Evolutionary conservation across 2,888 invertebrate species (phyloP).

Genomic region (Spilarctia lutea): DNA sequence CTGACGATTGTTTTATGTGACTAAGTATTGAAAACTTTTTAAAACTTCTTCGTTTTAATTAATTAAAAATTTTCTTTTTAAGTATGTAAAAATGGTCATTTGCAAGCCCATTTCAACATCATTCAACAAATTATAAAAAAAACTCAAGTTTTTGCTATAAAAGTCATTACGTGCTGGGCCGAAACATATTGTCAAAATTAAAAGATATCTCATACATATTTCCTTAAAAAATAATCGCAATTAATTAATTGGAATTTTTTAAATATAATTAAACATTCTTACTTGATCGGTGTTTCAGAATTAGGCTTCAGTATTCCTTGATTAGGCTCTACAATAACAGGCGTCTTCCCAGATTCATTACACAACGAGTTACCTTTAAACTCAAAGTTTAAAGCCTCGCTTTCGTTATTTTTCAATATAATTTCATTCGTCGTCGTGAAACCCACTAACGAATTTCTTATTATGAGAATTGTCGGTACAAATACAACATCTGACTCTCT

Average conservation of each 20-base stretch:
- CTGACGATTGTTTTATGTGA: too few relatives aligned
- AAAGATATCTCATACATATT: too few relatives aligned
- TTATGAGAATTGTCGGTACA: conserved; percentile 85
- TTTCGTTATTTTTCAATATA: conserved; percentile 85
- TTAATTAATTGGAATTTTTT: neutral
- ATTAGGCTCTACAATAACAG: conserved; percentile 82
- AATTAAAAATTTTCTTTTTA: too few relatives aligned
- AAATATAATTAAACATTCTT: conserved; percentile 42
- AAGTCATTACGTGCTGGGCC: too few relatives aligned
- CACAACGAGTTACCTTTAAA: conserved; percentile 85
- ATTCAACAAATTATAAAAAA: too few relatives aligned
- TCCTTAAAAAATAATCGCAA: neutral
- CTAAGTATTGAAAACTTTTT: too few relatives aligned
- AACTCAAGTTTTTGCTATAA: too few relatives aligned
- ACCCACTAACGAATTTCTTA: conserved; percentile 88
- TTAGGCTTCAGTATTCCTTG: conserved; percentile 80
- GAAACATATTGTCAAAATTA: too few relatives aligned
- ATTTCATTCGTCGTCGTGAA: conserved; percentile 77
- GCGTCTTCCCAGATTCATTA: conserved; percentile 84
- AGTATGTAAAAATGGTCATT: too few relatives aligned
- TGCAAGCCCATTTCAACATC: too few relatives aligned
- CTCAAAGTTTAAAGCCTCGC: conserved; percentile 79
- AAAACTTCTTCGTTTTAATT: too few relatives aligned
- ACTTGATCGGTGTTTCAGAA: conserved; percentile 84
- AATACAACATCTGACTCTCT: conserved; percentile 88